Conservation (phyloP, 2,113 vertebrate genomes). For the Nymphicus hollandicus region DNA sequence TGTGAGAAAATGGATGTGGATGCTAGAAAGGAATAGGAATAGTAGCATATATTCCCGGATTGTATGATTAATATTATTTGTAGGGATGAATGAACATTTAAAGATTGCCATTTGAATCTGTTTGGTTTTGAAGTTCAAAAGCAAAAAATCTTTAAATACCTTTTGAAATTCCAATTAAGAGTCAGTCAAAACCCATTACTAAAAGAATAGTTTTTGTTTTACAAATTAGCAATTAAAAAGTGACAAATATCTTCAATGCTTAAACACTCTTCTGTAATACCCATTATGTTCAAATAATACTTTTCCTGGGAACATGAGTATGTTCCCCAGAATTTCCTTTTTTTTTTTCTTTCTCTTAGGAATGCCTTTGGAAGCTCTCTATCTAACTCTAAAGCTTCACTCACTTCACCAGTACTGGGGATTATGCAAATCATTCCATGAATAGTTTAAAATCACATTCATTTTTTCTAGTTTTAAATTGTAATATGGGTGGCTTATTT, state of each 20-base stretch:
- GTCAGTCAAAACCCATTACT: constrained; percentile 46
- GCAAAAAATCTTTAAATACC: background rate
- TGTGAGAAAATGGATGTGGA: background rate
- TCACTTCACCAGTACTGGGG: background rate
- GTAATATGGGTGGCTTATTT: background rate
- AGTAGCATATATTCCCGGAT: background rate
- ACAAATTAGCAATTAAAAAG: constrained; percentile 52
- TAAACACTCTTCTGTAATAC: background rate
- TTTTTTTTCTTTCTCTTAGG: background rate
- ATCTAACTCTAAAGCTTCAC: background rate
- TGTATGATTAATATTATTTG: constrained; percentile 28
- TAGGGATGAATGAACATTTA: background rate
- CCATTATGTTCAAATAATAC: background rate
- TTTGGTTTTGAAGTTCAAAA: constrained; percentile 26
- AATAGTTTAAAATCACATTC: constrained; percentile 14
- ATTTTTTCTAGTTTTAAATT: background rate
- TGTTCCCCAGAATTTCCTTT: background rate
- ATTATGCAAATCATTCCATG: constrained; percentile 23
- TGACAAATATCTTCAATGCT: constrained; percentile 31
- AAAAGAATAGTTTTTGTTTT: constrained; percentile 46
- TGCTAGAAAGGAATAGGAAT: background rate
- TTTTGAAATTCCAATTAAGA: constrained; percentile 55
- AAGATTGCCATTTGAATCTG: background rate
- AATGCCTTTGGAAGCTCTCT: background rate
- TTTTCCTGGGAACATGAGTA: background rate